These are phyloP conservation scores for Watsonalla cultraria DNA, from an alignment of 2,888 invertebrate species.

Conservation along the genomic window DNA sequence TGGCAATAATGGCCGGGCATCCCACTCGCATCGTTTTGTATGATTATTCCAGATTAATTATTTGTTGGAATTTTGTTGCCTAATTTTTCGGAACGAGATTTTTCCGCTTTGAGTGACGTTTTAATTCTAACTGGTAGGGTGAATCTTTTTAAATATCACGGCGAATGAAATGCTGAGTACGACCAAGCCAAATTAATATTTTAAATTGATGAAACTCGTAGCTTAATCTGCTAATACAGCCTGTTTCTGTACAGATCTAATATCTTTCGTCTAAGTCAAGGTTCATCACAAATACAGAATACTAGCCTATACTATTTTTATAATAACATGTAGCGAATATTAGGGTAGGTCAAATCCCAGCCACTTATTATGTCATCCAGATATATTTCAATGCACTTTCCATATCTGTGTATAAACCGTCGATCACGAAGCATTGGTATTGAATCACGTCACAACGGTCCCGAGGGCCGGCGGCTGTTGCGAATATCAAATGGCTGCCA, in stretches of 20 bases:
- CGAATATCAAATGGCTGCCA: slow-evolving; percentile 73
- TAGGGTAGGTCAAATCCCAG: no score
- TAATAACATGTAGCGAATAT: no score
- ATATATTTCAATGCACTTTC: slow-evolving; percentile 43
- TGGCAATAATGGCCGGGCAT: slow-evolving; percentile 75
- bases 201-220: no score
- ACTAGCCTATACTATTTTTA: no score
- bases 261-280: no score
- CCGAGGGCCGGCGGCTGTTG: slow-evolving; percentile 61
- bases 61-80: slow-evolving; percentile 76
- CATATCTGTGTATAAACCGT: slow-evolving; percentile 52
- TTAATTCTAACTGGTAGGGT: slow-evolving; percentile 68
- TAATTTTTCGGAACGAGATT: slow-evolving; percentile 76
- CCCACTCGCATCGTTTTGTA: slow-evolving; percentile 77
- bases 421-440: slow-evolving; percentile 51
- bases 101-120: slow-evolving; percentile 76
- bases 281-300: no score
- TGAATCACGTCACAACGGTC: slow-evolving; percentile 62
- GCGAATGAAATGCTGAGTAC: not conserved
- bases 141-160: slow-evolving; percentile 11
- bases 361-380: not conserved
- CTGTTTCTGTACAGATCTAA: no score
- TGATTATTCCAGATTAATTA: slow-evolving; percentile 79
- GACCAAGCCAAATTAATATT: no score
- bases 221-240: no score